Base-by-base conservation (phyloP, 2,888 invertebrate genomes). In the Lasioglossum villosulum region DNA sequence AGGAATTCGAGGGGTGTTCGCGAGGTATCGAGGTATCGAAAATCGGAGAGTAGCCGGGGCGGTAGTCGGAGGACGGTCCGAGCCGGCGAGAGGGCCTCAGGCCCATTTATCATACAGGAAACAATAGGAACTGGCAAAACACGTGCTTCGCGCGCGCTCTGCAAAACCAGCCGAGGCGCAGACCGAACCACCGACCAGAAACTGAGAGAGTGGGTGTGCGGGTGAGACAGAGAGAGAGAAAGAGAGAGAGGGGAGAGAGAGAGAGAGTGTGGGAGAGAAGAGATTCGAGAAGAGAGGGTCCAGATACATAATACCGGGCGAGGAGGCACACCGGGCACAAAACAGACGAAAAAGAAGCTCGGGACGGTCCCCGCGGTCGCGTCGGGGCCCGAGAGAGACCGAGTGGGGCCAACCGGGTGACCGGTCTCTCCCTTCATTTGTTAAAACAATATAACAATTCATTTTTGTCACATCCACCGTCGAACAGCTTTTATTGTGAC, bases 81-180 rank as follows among this genome's bases (percentile, higher is more conserved):
- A 85, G 85, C 68, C 80, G 78, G 88, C 74, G 84, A 72, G 77
- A 80, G 85, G 81, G 85, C 80, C 80, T 71, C 73, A 82, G 85
- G 71, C 80, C 92, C 94, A 93, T 95, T 94, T 94, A 95, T 95
- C 95, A 95, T 95, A 95, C 92, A 94, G 94, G 92, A 95, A 95
- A 95, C 95, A 95, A 95, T 95, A 94, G 95, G 93, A 94, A 94
- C 95, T 94, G 94, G 94, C 94, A 94, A 95, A 95, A 95, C 95
- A 95, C 94, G 94, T 95, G 94, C 95, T 94, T 94, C 94, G 94
- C 94, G 93, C 95, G 91, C 94, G 93, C 92, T 92, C 87, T 75
- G 92, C 91, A 92, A 93, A 94, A 92, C 92, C 92, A 91, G 91
- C 92, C 90, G 86, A 90, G 86, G 88, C 75, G 86, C 86, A 90